Conservation (phyloP, 1,140 invertebrate genomes). For the Sarcophaga bullata region DNA sequence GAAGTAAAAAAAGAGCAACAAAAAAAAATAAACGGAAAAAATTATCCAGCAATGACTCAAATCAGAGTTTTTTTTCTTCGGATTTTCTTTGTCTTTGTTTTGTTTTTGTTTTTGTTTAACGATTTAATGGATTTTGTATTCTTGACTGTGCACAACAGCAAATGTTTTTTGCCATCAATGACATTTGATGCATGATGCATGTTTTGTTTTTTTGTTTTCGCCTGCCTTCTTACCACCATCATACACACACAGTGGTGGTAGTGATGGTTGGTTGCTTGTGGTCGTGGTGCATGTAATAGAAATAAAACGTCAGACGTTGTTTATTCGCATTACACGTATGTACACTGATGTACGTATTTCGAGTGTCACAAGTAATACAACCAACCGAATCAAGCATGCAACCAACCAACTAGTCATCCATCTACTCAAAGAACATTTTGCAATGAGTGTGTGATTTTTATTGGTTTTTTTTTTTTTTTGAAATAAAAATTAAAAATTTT, state of each 20-base stretch:
- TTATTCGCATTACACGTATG: no score
- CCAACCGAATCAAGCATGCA: not conserved
- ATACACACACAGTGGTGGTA: not conserved
- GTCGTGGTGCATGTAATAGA: no score
- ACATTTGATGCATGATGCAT: slow-evolving; percentile 9
- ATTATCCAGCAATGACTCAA: not conserved
- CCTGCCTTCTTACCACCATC: no score
- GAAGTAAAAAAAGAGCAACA: no score
- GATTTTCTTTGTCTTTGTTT: not conserved
- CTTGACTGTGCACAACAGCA: not conserved
- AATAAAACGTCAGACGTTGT: no score
- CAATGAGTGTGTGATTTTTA: not conserved
- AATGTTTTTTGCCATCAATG: slow-evolving; percentile 13
- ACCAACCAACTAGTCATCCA: not conserved
- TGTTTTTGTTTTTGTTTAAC: not conserved
- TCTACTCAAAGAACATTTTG: not conserved
- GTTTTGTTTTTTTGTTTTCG: no score
- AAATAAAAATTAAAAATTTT: not conserved
- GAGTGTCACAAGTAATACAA: no score
- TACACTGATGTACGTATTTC: no score
- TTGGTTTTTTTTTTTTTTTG: not conserved
- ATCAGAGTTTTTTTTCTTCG: no score
- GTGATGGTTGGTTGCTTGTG: no score
- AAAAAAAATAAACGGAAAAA: no score
- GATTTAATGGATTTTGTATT: slow-evolving; percentile 16